Evolutionary conservation across 2,797 vertebrate genomes (phyloP).

Genomic region (Hozukius guyotensis): DNA sequence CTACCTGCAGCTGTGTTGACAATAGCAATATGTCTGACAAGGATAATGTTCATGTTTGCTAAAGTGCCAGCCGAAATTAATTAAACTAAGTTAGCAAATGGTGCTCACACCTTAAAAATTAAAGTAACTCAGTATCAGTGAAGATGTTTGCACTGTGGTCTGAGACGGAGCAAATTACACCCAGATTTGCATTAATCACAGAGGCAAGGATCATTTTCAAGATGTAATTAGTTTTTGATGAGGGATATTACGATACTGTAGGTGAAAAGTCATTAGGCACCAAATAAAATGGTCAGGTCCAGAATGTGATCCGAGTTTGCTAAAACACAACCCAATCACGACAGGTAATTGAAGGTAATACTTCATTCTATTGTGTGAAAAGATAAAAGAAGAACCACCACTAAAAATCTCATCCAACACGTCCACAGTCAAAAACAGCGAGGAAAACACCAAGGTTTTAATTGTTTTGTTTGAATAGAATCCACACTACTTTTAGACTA

Average conservation of each 20-base stretch:
- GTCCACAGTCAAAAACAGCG: conserved; percentile 49
- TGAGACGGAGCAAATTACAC: conserved; percentile 31
- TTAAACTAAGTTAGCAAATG: conserved; percentile 50
- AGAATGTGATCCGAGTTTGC: conserved; percentile 43
- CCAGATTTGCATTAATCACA: conserved; percentile 51
- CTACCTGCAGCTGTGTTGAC: conserved; percentile 44
- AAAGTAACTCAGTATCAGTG: conserved; percentile 28
- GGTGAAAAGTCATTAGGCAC: conserved; percentile 58
- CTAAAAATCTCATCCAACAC: conserved; percentile 52
- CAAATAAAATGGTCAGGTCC: conserved; percentile 46
- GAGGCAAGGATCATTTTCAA: conserved; percentile 44
- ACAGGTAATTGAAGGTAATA: conserved; percentile 57
- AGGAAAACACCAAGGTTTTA: conserved; percentile 64
- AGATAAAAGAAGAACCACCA: conserved; percentile 51
- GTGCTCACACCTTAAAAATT: conserved; percentile 26
- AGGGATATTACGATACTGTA: conserved; percentile 38
- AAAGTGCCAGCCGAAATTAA: conserved; percentile 58
- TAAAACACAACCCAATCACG: conserved; percentile 43
- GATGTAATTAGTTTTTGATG: conserved; percentile 58
- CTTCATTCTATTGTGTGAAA: conserved; percentile 46
- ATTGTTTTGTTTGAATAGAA: conserved; percentile 77
- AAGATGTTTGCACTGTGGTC: conserved; percentile 52
- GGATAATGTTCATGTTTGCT: conserved; percentile 54
- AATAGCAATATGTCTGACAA: conserved; percentile 47
- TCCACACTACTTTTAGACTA: conserved; percentile 74